Percentiles rank a stretch among this genome's conserved stretches.
Conservation (phyloP, 2,888 invertebrate species). For the Piscicola geometra region DNA sequence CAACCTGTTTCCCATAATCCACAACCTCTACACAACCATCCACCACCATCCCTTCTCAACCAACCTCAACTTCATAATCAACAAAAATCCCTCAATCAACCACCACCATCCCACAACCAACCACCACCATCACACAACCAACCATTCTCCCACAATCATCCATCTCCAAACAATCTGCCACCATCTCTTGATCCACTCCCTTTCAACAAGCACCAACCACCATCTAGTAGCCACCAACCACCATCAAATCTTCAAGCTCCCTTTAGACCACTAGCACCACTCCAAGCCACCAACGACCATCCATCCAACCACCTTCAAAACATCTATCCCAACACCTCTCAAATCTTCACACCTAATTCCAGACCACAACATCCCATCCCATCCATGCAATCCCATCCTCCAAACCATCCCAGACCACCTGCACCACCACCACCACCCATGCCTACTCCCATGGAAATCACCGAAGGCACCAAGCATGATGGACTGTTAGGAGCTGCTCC, state of each 20-base stretch:
- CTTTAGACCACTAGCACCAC: neutral
- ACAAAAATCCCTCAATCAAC: neutral
- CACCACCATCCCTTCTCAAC: neutral
- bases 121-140: neutral
- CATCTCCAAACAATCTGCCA: conserved; percentile 1
- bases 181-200: neutral
- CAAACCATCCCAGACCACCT: too few relatives aligned
- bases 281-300: neutral
- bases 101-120: neutral
- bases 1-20: neutral
- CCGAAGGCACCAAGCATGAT: neutral
- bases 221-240: neutral
- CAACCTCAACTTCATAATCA: neutral
- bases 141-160: neutral
- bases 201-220: neutral
- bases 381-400: too few relatives aligned
- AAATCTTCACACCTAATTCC: too few relatives aligned
- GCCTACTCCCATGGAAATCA: neutral
- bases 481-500: neutral
- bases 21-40: neutral
- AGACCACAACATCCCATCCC: neutral
- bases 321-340: neutral
- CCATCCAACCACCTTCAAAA: neutral
- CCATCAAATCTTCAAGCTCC: neutral
- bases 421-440: neutral